Conservation (phyloP, 2,113 vertebrate genomes). For the Perognathus longimembris region DNA sequence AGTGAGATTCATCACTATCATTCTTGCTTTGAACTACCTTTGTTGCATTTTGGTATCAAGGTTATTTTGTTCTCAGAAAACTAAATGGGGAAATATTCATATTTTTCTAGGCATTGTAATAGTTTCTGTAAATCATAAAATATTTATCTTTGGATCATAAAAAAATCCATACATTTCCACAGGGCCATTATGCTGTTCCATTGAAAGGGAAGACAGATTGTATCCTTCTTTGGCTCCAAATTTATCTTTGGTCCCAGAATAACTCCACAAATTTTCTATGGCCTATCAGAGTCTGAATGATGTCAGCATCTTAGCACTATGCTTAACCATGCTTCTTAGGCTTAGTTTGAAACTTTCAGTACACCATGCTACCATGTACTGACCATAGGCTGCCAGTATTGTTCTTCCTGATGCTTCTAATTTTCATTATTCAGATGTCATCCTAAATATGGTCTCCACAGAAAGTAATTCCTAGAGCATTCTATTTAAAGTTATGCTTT, state of each 20-base stretch:
- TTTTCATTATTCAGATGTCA: not conserved
- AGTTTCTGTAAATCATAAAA: slow-evolving; percentile 32
- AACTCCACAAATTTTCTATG: not conserved
- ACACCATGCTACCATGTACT: not conserved
- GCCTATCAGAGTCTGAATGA: not conserved
- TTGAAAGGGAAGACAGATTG: slow-evolving; percentile 20
- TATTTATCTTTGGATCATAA: slow-evolving; percentile 34
- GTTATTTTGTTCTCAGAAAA: not conserved
- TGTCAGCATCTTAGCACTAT: not conserved
- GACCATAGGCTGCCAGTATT: not conserved
- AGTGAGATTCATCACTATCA: not conserved
- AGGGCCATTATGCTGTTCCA: slow-evolving; percentile 3
- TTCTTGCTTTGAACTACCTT: slow-evolving; percentile 26
- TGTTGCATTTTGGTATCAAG: slow-evolving; percentile 17
- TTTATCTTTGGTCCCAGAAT: not conserved
- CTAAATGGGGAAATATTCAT: not conserved
- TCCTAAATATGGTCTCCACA: not conserved
- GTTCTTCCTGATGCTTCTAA: not conserved
- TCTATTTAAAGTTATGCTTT: not conserved
- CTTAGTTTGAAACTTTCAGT: not conserved
- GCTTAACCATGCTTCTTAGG: not conserved
- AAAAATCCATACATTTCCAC: not conserved
- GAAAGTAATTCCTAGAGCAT: not conserved
- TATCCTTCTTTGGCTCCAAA: not conserved
- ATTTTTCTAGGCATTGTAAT: slow-evolving; percentile 33